Percentiles rank a stretch among this genome's conserved stretches.
These are phyloP conservation scores for Clarias fuscus DNA, from an alignment of 2,797 vertebrate genomes.

Conservation along the genomic window DNA sequence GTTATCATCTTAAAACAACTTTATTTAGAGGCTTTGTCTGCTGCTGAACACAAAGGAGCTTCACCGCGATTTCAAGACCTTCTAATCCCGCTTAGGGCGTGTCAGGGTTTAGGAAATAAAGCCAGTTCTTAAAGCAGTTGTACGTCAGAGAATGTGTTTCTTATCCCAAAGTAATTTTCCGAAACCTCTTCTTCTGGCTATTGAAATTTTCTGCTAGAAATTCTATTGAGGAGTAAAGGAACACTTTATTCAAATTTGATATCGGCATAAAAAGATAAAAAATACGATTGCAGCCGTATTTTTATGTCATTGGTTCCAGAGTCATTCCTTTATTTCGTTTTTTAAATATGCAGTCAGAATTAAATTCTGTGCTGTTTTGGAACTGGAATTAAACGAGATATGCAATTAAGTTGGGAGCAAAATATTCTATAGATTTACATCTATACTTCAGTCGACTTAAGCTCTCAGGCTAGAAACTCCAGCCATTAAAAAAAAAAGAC, in stretches of 20 bases:
- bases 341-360: neutral
- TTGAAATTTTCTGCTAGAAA: neutral
- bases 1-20: neutral
- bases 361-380: neutral
- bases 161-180: neutral
- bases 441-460: neutral
- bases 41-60: conserved; percentile 49
- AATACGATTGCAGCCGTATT: no score
- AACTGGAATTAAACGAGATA: neutral
- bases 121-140: conserved; percentile 48
- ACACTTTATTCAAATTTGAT: neutral
- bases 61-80: conserved; percentile 42
- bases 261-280: neutral
- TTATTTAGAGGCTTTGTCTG: conserved; percentile 30
- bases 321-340: neutral
- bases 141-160: conserved; percentile 22
- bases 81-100: conserved; percentile 46
- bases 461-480: neutral
- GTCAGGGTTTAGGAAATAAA: conserved; percentile 55
- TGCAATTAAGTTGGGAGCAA: no score
- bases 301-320: neutral
- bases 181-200: neutral
- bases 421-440: neutral
- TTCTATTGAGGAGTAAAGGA: neutral
- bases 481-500: neutral